A percentile compares a stretch with the other conserved stretches of the same genome.
These are phyloP conservation scores for Himalopsyche anomala DNA, from an alignment of 2,888 invertebrate species.

Conservation along the genomic window DNA sequence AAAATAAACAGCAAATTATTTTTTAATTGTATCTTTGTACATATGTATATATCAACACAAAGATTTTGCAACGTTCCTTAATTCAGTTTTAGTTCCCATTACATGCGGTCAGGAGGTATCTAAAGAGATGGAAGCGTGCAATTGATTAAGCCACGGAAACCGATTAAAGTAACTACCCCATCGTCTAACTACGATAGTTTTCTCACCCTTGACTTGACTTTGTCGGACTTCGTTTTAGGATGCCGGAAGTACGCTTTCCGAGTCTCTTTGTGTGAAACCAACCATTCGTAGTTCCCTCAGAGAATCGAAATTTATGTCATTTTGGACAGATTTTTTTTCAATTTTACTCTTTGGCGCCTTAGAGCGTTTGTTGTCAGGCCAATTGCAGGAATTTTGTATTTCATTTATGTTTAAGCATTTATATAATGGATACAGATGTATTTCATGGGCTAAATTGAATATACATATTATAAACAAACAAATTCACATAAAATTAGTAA, in stretches of 20 bases:
- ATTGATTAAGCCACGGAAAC: conserved; percentile 38
- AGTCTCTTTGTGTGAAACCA: conserved; percentile 15
- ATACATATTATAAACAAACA: no score
- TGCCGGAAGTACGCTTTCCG: conserved; percentile 6
- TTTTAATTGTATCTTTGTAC: background rate
- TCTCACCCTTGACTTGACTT: conserved; percentile 31
- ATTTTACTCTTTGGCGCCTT: no score
- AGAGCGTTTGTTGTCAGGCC: no score
- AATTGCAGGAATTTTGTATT: no score
- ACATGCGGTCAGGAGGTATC: background rate
- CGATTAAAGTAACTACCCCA: conserved; percentile 32
- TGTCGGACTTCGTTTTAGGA: conserved; percentile 15
- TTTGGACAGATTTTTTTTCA: background rate
- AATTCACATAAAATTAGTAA: no score
- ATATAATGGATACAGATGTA: no score
- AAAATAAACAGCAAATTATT: no score
- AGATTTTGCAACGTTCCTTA: background rate
- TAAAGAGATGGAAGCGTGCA: background rate
- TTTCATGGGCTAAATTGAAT: no score
- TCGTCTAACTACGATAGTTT: conserved; percentile 20
- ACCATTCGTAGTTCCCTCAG: background rate
- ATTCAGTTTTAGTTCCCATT: background rate
- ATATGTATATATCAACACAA: background rate
- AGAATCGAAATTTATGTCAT: conserved; percentile 19
- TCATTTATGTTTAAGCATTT: no score